phyloP scores from a whole-genome alignment of 2,888 invertebrate species.

The Drosophila putrida region DNA sequence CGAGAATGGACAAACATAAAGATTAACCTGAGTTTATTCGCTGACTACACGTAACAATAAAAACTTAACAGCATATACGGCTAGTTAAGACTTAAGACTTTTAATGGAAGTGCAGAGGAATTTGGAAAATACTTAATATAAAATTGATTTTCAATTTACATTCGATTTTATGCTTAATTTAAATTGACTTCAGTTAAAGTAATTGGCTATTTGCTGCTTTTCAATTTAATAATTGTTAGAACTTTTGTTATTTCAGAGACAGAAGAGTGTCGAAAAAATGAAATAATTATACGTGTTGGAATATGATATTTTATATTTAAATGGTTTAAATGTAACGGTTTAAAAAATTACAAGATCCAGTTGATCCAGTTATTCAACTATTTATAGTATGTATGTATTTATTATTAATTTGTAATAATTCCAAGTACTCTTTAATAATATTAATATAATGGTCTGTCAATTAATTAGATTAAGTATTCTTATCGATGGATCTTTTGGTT shows the following conservation, averaged over 20 bases:
- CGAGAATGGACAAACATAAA: conserved; percentile 59
- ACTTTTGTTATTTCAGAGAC: neutral
- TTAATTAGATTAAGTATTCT: too few species aligned
- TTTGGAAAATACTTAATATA: conserved; percentile 4
- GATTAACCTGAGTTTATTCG: conserved; percentile 59
- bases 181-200: neutral
- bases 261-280: neutral
- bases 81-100: conserved; percentile 48
- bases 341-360: too few species aligned
- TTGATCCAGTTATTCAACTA: too few species aligned
- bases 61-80: conserved; percentile 45
- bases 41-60: conserved; percentile 42
- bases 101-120: neutral
- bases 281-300: too few species aligned
- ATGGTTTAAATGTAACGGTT: too few species aligned
- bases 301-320: too few species aligned
- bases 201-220: neutral
- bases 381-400: too few species aligned
- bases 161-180: neutral
- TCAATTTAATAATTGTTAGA: neutral
- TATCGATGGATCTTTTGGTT: too few species aligned
- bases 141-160: conserved; percentile 1
- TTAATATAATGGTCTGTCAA: too few species aligned
- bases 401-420: too few species aligned
- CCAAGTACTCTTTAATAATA: too few species aligned